Base-by-base conservation (phyloP, 2,797 vertebrate species). In the Odontamblyopus rebecca region DNA sequence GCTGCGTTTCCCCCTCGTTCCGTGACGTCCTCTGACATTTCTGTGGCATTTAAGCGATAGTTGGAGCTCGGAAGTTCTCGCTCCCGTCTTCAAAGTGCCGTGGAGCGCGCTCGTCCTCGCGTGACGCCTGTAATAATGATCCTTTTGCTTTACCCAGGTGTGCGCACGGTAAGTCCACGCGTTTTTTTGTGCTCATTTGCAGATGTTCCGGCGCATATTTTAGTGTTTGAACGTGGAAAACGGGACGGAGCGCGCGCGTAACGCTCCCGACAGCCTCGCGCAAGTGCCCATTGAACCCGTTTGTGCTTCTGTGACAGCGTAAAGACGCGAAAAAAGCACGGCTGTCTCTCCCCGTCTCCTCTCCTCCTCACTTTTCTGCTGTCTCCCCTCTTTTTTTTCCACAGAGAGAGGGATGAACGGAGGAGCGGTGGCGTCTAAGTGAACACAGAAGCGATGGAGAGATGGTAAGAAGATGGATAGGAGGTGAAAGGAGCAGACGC, bases 401-500 rank as follows among this genome's bases (percentile, higher is more conserved):
- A 12, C 12, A 89, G 89, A 89, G 85, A 85, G 85, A 85, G 90
- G 89, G 89, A 93, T 94, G 94, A 93, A 90, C 78, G 86, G 89
- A 92, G 90, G 78, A 91, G 86, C 76, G 75, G 89, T 60, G 57
- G 57, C 79, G 83, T 88, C 87, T 85, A 88, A 92, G 92, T 95
- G 93, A 94, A 94, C 84, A 91, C 83, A 89, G 89, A 92, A 94
- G 93, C 92, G 89, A 95, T 95, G 94, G 93, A 94, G 93, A 92
- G 93, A 93, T 94, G 94, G 94, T 95, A 93, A 94, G 92, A 85
- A 59, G 60, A 61, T 74, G 82, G 77, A 83, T 79, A 85, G 79
- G 72, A 81, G 84, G 74, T 82, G 85, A 68, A 69, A 61, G 71
- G 78, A 63, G 74, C 79, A 69, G 82, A 87, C 82, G 78, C 73